phyloP scores from a whole-genome alignment of 1,140 invertebrate genomes.

The Ganaspis sp. region DNA sequence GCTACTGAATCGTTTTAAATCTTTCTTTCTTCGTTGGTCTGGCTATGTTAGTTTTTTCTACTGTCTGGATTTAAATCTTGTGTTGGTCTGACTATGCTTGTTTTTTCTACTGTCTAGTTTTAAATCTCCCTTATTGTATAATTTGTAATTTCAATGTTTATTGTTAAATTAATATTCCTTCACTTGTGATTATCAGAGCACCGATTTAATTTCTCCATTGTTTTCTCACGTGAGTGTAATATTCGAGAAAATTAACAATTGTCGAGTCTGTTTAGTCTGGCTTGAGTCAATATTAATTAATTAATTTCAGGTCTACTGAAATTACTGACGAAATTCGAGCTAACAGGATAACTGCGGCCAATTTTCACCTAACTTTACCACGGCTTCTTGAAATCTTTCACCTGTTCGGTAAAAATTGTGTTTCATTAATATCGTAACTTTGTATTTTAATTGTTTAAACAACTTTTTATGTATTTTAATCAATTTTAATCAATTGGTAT shows the following conservation, averaged over 20 bases:
- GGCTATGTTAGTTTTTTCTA: no score
- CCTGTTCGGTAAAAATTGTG: not conserved
- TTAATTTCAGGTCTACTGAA: not conserved
- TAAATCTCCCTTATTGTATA: no score
- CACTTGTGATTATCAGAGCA: not conserved
- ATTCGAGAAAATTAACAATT: slow-evolving; percentile 7
- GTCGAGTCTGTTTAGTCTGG: not conserved
- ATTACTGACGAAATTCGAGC: not conserved
- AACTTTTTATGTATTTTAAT: no score
- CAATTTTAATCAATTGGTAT: no score
- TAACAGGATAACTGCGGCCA: not conserved
- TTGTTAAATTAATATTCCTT: not conserved
- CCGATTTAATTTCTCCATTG: not conserved
- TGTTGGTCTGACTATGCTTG: no score
- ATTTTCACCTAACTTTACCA: not conserved
- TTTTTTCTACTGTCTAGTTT: no score
- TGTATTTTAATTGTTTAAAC: no score
- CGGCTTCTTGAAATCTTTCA: not conserved
- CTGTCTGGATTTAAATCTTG: no score
- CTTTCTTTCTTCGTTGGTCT: no score
- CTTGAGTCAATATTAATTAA: not conserved
- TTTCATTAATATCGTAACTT: no score
- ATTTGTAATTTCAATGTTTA: not conserved
- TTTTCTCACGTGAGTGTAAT: not conserved
- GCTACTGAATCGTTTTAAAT: no score